Evolutionary conservation across 2,113 vertebrate species (phyloP).

Genomic region (Poicephalus meyeri): DNA sequence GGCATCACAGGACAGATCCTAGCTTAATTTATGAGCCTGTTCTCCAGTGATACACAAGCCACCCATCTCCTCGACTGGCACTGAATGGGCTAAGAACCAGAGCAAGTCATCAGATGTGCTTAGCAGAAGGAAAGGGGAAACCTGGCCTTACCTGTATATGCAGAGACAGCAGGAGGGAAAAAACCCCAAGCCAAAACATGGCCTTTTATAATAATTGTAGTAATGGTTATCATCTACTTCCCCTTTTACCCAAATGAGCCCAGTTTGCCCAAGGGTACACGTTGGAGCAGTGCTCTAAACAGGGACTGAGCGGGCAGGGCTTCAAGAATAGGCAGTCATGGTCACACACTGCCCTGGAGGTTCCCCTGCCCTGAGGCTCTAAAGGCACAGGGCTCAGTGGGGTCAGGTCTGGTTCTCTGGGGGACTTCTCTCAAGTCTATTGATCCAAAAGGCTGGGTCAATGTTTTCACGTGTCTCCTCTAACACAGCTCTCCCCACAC

Average conservation of each 20-base stretch:
- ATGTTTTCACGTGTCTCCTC: fast-evolving
- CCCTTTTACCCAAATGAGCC: background rate
- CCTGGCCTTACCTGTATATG: background rate
- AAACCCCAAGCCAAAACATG: fast-evolving
- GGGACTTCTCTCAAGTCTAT: background rate
- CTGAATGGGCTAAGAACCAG: background rate
- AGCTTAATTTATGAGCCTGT: background rate
- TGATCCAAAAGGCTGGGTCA: background rate
- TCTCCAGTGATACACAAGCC: fast-evolving
- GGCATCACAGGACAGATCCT: background rate
- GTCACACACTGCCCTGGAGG: background rate
- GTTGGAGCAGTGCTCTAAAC: background rate
- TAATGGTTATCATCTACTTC: fast-evolving
- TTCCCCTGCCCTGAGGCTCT: background rate
- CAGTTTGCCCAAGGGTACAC: background rate
- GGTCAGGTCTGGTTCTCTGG: background rate
- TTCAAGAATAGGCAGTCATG: background rate
- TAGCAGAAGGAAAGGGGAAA: background rate
- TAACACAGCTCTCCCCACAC: background rate
- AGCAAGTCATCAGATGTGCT: background rate
- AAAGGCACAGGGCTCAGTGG: background rate
- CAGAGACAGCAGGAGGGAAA: background rate
- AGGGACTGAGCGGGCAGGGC: background rate
- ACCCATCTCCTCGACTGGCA: background rate
- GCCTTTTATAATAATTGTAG: background rate